phyloP scores from a whole-genome alignment of 1,140 invertebrate genomes.

The Aphelinus certus region DNA sequence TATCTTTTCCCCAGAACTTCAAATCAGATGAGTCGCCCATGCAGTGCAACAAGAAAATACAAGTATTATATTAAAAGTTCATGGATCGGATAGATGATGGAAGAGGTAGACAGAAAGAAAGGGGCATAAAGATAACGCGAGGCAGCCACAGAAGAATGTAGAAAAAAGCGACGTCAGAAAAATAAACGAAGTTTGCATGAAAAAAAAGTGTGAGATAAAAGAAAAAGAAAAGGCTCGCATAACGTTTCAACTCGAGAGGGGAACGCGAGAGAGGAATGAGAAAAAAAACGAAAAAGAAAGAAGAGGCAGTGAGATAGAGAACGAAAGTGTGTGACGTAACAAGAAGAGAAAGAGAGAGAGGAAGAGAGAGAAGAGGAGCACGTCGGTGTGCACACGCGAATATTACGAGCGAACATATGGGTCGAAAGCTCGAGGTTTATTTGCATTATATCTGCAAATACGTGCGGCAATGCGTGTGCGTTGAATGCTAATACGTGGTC shows the following conservation, averaged over 20 bases:
- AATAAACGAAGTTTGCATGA: neutral
- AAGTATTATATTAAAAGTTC: no score
- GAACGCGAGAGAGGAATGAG: constrained; percentile 1
- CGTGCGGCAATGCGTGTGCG: constrained; percentile 49
- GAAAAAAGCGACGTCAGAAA: neutral
- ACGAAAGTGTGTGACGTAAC: constrained; percentile 36
- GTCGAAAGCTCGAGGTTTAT: constrained; percentile 46
- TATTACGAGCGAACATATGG: constrained; percentile 45
- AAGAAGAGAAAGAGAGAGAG: constrained; percentile 8
- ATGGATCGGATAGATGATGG: neutral
- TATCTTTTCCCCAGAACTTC: no score
- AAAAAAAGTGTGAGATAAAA: constrained; percentile 4
- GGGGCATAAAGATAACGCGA: constrained; percentile 8
- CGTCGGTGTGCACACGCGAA: constrained; percentile 34
- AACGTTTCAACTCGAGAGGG: constrained; percentile 21
- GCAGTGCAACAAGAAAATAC: no score
- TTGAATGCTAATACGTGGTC: constrained; percentile 49
- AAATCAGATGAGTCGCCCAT: no score
- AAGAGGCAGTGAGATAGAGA: constrained; percentile 1
- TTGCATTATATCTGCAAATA: constrained; percentile 56
- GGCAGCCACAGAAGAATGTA: neutral
- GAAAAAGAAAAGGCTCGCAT: constrained; percentile 6
- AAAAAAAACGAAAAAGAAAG: constrained; percentile 21
- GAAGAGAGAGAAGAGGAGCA: constrained; percentile 16
- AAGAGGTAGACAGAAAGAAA: neutral